Percentiles rank a stretch among this genome's conserved stretches.
Evolutionary conservation across 2,888 invertebrate species (phyloP).

Genomic region (Pristionchus maxplancki): DNA sequence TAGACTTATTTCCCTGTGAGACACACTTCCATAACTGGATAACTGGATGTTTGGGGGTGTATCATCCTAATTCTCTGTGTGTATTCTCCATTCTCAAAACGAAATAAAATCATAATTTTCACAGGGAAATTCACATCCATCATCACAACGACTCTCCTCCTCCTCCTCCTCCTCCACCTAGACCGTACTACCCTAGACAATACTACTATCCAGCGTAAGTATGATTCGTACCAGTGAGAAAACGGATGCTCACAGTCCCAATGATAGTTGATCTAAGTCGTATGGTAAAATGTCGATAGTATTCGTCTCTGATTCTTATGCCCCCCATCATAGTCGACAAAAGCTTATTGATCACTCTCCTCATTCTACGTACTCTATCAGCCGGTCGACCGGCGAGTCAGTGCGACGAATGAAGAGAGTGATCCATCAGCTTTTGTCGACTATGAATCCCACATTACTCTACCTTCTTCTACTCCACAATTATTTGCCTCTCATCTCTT

Average conservation of each 20-base stretch:
- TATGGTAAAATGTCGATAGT: not conserved
- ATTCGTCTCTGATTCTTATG: not conserved
- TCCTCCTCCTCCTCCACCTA: conserved; percentile 14
- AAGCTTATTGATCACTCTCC: no score
- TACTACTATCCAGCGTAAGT: conserved; percentile 28
- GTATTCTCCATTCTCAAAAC: not conserved
- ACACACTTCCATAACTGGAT: not conserved
- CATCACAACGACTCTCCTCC: not conserved
- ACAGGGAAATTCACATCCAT: conserved; percentile 37
- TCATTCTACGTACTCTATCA: no score
- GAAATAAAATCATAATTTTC: not conserved
- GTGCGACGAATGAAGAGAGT: no score
- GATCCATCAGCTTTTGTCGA: no score
- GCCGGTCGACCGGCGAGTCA: no score
- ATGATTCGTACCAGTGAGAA: not conserved
- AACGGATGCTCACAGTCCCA: no score
- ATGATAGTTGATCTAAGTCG: not conserved
- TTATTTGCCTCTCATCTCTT: not conserved
- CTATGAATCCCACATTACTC: no score
- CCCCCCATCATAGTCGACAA: no score
- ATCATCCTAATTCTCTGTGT: not conserved
- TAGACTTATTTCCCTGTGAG: no score
- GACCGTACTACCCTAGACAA: not conserved
- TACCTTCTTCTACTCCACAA: not conserved
- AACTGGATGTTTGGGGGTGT: not conserved